Conservation (phyloP, 2,797 vertebrate genomes). For the Muscicapa comitata region DNA sequence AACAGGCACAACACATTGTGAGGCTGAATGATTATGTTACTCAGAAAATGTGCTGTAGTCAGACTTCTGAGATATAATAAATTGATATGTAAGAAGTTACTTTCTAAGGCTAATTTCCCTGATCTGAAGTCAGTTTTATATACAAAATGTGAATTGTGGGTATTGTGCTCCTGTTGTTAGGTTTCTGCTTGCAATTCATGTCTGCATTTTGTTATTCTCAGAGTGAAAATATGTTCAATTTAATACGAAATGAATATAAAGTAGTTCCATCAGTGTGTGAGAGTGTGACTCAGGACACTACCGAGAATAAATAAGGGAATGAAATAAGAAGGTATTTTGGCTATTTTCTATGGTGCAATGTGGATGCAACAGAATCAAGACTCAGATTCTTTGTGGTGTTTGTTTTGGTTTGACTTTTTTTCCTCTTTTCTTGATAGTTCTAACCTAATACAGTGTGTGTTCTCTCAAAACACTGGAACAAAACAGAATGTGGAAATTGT, state of each 20-base stretch:
- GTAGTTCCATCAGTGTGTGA: neutral
- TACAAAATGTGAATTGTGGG: neutral
- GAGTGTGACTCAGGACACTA: neutral
- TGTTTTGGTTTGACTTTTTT: neutral
- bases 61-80: neutral
- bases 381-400: neutral
- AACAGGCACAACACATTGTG: neutral
- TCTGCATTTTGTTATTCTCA: neutral
- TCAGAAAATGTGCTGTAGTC: neutral
- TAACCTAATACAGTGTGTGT: neutral
- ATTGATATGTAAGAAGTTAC: neutral
- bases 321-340: neutral
- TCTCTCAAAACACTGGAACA: neutral
- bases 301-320: neutral
- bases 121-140: neutral
- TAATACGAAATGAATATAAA: neutral
- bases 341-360: neutral
- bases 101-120: constrained; percentile 1
- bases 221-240: neutral
- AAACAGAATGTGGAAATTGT: neutral
- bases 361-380: neutral
- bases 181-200: neutral
- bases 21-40: neutral
- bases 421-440: neutral
- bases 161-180: neutral